phyloP scores from a whole-genome alignment of 2,888 invertebrate species.

The Octodonta nipae region DNA sequence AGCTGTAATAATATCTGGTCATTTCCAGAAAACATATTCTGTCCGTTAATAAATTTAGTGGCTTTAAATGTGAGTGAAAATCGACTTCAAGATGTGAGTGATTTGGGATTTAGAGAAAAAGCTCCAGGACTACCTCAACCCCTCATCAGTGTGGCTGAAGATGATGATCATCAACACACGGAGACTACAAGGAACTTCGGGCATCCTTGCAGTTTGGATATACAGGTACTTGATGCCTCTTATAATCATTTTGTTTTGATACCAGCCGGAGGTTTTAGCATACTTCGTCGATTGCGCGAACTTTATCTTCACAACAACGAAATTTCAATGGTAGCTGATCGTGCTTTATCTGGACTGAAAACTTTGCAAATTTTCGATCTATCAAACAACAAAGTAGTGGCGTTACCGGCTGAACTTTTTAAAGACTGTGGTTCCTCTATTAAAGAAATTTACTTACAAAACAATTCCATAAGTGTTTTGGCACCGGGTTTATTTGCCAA shows the following conservation, averaged over 20 bases:
- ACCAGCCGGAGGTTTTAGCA: slow-evolving; percentile 70
- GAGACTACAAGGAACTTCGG: slow-evolving; percentile 27
- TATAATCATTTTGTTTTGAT: slow-evolving; percentile 73
- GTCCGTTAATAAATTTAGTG: slow-evolving; percentile 65
- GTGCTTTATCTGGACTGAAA: slow-evolving; percentile 66
- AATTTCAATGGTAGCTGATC: slow-evolving; percentile 76
- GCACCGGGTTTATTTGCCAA: slow-evolving; percentile 78
- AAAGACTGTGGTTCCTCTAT: slow-evolving; percentile 64
- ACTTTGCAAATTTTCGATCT: slow-evolving; percentile 75
- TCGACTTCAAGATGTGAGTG: slow-evolving; percentile 74
- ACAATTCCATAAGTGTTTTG: slow-evolving; percentile 77
- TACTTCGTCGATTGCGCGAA: slow-evolving; percentile 61
- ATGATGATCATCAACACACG: slow-evolving; percentile 33
- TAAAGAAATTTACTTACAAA: slow-evolving; percentile 79
- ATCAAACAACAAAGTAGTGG: slow-evolving; percentile 79
- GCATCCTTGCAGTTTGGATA: slow-evolving; percentile 58
- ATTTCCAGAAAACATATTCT: slow-evolving; percentile 73
- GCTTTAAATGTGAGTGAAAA: slow-evolving; percentile 77
- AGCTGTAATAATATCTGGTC: slow-evolving; percentile 84
- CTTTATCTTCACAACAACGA: slow-evolving; percentile 79
- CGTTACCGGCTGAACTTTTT: slow-evolving; percentile 75
- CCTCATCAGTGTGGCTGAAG: slow-evolving; percentile 48
- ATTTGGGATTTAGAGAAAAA: slow-evolving; percentile 70
- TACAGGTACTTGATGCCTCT: slow-evolving; percentile 71
- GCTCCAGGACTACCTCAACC: slow-evolving; percentile 46